phyloP scores from a whole-genome alignment of 1,140 invertebrate genomes.

The Drosophila baimaii region DNA sequence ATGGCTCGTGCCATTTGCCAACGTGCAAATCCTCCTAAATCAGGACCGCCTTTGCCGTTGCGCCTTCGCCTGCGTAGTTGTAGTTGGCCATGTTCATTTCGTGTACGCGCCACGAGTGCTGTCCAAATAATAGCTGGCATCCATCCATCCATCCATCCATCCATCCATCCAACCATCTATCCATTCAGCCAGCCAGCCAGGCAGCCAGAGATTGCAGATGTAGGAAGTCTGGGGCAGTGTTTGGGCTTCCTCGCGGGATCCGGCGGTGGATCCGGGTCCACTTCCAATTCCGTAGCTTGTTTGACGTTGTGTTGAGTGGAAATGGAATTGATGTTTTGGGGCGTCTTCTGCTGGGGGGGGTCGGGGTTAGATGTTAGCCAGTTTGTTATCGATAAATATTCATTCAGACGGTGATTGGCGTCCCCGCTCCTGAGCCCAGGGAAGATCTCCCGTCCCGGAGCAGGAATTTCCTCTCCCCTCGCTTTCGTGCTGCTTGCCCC shows the following conservation, averaged over 20 bases:
- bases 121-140: conserved; percentile 66
- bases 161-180: conserved; percentile 25
- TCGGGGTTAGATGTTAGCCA: conserved; percentile 18
- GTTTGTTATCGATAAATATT: conserved; percentile 56
- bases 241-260: conserved; percentile 14
- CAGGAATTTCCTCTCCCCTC: neutral
- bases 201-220: conserved; percentile 39
- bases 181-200: conserved; percentile 4
- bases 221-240: conserved; percentile 35
- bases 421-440: neutral
- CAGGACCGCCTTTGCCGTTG: neutral
- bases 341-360: neutral
- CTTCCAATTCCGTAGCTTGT: conserved; percentile 34
- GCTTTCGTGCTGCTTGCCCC: neutral
- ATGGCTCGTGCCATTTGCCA: conserved; percentile 56
- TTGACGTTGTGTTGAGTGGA: conserved; percentile 49
- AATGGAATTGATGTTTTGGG: conserved; percentile 37
- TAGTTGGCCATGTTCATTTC: conserved; percentile 63
- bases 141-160: conserved; percentile 30
- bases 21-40: conserved; percentile 43
- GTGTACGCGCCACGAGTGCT: conserved; percentile 59
- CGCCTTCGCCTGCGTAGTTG: conserved; percentile 3
- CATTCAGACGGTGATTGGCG: conserved; percentile 41
- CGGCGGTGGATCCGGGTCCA: conserved; percentile 11
- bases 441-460: neutral